Conservation (phyloP, 2,888 invertebrate genomes). For the Cryptocephalus primarius region DNA sequence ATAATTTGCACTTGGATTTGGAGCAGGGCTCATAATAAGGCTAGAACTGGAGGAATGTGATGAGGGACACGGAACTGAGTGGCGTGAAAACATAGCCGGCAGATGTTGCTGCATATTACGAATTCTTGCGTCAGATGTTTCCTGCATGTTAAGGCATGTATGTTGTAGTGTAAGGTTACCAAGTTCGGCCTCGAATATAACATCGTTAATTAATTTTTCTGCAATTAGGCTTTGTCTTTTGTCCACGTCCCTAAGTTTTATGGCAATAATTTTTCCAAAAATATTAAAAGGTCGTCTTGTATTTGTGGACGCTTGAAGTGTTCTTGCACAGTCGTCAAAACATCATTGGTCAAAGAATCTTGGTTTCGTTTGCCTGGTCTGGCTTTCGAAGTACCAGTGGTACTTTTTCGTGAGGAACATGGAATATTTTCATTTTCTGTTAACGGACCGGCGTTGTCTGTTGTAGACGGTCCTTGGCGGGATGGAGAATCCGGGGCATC, state of each 20-base stretch:
- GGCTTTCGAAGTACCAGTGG: conserved; percentile 2
- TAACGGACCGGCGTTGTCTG: conserved; percentile 1
- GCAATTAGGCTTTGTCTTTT: conserved; percentile 1
- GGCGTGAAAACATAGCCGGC: too few relatives aligned
- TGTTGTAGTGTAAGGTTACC: background rate
- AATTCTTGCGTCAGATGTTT: conserved; percentile 1
- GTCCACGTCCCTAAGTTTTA: background rate
- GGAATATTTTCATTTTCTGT: conserved; percentile 2
- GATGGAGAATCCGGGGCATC: conserved; percentile 3
- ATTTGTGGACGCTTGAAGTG: conserved; percentile 2
- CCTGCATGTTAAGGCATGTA: conserved; percentile 1
- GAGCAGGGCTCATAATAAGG: conserved; percentile 2
- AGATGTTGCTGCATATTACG: background rate
- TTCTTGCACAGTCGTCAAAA: conserved; percentile 2
- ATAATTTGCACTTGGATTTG: conserved; percentile 3
- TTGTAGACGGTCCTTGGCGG: conserved; percentile 1
- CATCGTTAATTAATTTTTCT: conserved; percentile 1
- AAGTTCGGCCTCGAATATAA: background rate
- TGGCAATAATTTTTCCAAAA: conserved; percentile 1
- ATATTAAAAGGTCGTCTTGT: conserved; percentile 1
- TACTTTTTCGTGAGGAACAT: background rate
- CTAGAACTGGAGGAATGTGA: conserved; percentile 3
- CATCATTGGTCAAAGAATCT: conserved; percentile 3
- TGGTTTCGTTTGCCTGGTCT: conserved; percentile 1
- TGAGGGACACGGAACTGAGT: conserved; percentile 1